A percentile compares a stretch with the other conserved stretches of the same genome.
phyloP scores from a whole-genome alignment of 2,797 vertebrate species.

The Chelonia mydas region DNA sequence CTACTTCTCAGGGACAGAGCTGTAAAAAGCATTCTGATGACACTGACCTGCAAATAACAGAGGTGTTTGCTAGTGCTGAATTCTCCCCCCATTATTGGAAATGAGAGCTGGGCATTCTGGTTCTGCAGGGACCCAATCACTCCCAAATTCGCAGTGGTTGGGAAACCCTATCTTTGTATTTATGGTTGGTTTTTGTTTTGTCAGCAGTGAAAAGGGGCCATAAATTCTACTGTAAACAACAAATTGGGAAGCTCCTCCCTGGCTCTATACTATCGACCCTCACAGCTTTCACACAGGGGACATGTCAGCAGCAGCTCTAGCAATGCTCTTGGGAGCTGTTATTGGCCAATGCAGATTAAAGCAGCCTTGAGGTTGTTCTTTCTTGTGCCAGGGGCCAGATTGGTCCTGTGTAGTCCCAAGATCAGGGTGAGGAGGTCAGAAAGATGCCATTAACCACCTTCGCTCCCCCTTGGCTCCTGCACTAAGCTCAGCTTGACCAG shows the following conservation, averaged over 20 bases:
- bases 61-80: background rate
- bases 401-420: background rate
- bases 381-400: background rate
- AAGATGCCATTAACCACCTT: background rate
- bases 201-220: background rate
- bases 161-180: background rate
- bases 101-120: background rate
- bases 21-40: background rate
- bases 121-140: background rate
- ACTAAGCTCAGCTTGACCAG: background rate
- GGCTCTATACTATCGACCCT: rapidly evolving
- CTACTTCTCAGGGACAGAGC: background rate
- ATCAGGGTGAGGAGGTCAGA: background rate
- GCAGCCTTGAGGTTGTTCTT: background rate
- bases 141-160: background rate
- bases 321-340: background rate
- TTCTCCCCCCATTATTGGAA: background rate
- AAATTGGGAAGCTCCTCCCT: background rate
- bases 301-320: background rate
- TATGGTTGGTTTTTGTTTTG: background rate
- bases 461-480: background rate
- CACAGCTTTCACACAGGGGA: background rate
- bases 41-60: constrained; percentile 25
- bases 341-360: background rate
- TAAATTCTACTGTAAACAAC: background rate